Evolutionary conservation across 1,140 invertebrate genomes (phyloP).

Genomic region (Camponotus floridanus): DNA sequence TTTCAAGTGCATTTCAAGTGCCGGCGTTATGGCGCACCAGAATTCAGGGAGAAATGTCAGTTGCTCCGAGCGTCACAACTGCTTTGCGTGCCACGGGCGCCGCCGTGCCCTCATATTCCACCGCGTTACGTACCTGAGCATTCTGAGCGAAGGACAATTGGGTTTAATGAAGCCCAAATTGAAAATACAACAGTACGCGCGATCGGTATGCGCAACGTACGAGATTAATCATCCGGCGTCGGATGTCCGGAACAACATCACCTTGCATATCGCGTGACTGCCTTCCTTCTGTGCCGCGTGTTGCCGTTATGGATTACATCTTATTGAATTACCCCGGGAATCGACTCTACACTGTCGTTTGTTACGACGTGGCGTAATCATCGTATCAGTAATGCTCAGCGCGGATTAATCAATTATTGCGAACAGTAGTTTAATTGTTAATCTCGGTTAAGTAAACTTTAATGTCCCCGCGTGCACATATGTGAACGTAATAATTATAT

Average conservation of each 20-base stretch:
- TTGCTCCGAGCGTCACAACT: constrained; percentile 52
- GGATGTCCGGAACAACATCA: constrained; percentile 47
- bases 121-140: constrained; percentile 65
- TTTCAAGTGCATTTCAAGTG: constrained; percentile 69
- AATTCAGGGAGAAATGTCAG: constrained; percentile 71
- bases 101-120: constrained; percentile 38
- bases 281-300: not conserved
- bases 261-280: constrained; percentile 57
- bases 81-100: constrained; percentile 63
- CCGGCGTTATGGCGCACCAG: constrained; percentile 64
- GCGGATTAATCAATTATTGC: not conserved
- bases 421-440: constrained; percentile 4
- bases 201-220: not conserved
- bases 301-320: constrained; percentile 19
- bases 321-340: constrained; percentile 2
- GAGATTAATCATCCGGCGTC: constrained; percentile 49
- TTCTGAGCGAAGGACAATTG: constrained; percentile 70
- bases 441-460: not conserved
- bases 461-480: not conserved
- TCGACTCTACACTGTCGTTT: not conserved
- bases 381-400: not conserved
- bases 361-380: not conserved
- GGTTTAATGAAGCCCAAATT: constrained; percentile 69
- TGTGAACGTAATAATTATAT: too few species aligned
- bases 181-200: constrained; percentile 67